These are phyloP conservation scores for Tetramorium alpestre DNA, from an alignment of 1,140 invertebrate genomes.

Conservation along the genomic window DNA sequence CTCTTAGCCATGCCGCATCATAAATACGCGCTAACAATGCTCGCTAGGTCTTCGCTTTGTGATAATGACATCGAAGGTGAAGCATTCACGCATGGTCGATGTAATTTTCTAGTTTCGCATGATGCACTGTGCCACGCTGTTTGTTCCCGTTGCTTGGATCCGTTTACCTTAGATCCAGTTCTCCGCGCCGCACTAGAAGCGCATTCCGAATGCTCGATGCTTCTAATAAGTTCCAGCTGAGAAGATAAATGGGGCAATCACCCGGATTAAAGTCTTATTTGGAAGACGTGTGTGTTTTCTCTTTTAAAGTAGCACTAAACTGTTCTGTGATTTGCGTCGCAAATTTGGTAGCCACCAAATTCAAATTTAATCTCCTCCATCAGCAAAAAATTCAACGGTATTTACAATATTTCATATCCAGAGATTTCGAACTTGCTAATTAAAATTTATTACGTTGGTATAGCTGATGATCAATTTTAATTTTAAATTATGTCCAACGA, in stretches of 20 bases:
- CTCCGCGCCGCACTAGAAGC: background rate
- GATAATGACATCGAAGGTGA: constrained; percentile 48
- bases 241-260: constrained; percentile 21
- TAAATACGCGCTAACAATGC: constrained; percentile 79
- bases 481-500: background rate
- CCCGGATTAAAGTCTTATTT: constrained; percentile 26
- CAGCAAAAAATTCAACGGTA: background rate
- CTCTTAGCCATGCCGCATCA: constrained; percentile 78
- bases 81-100: background rate
- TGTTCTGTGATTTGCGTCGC: background rate
- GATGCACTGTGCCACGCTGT: background rate
- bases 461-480: background rate
- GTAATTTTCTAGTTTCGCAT: constrained; percentile 13
- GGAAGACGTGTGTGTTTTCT: background rate
- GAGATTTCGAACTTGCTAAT: background rate
- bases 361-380: background rate
- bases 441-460: background rate
- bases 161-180: constrained; percentile 23
- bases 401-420: background rate
- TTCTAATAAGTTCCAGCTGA: constrained; percentile 28
- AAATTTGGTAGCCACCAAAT: background rate
- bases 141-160: constrained; percentile 16
- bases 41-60: constrained; percentile 16
- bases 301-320: background rate
- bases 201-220: background rate